Evolutionary conservation across 1,140 invertebrate species (phyloP).

Genomic region (Drosophila sturtevanti): DNA sequence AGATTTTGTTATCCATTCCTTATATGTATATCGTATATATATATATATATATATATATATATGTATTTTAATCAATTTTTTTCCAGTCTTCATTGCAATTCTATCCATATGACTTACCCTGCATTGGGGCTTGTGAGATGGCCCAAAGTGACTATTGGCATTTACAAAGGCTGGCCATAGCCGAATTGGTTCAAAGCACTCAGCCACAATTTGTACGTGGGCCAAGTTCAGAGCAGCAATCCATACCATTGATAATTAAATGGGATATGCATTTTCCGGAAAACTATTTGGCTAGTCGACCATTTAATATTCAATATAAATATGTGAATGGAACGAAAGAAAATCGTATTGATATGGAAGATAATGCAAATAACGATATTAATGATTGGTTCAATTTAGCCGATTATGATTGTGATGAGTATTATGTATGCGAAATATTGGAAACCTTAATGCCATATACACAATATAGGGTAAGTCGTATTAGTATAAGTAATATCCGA

Average conservation of each 20-base stretch:
- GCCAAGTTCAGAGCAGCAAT: slow-evolving; percentile 31
- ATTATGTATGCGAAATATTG: slow-evolving; percentile 83
- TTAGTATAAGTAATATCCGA: too few species aligned
- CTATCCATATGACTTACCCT: slow-evolving; percentile 88
- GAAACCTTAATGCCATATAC: slow-evolving; percentile 93
- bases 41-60: neutral
- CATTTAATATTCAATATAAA: slow-evolving; percentile 84
- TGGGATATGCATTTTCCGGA: slow-evolving; percentile 87
- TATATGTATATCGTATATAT: too few species aligned
- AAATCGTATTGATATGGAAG: too few species aligned
- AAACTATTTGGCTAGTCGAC: slow-evolving; percentile 82
- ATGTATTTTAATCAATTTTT: neutral
- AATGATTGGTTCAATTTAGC: slow-evolving; percentile 87
- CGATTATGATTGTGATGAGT: slow-evolving; percentile 83
- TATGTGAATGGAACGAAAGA: slow-evolving; percentile 87
- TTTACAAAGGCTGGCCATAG: slow-evolving; percentile 59
- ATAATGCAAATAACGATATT: slow-evolving; percentile 74
- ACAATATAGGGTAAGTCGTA: slow-evolving; percentile 92
- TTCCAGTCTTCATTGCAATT: slow-evolving; percentile 90
- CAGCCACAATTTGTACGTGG: slow-evolving; percentile 52
- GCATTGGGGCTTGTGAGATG: slow-evolving; percentile 83
- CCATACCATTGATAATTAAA: slow-evolving; percentile 86
- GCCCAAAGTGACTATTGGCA: slow-evolving; percentile 73
- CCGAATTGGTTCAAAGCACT: slow-evolving; percentile 47
- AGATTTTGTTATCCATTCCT: slow-evolving; percentile 15